These are phyloP conservation scores for Graphium colonna DNA, from an alignment of 2,888 invertebrate genomes.

Conservation along the genomic window DNA sequence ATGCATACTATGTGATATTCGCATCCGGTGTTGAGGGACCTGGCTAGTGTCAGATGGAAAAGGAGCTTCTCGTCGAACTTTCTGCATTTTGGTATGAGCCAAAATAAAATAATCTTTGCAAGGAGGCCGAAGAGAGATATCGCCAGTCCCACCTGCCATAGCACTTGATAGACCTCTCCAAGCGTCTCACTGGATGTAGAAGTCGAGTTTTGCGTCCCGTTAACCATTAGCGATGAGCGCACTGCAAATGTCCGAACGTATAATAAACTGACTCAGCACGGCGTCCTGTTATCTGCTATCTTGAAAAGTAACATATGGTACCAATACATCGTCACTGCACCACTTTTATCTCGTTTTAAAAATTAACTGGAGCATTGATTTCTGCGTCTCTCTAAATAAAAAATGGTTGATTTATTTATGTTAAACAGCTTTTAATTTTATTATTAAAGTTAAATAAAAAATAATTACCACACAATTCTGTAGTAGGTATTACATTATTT, in stretches of 20 bases:
- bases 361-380: too few species aligned
- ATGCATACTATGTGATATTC: conserved; percentile 39
- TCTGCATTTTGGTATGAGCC: conserved; percentile 40
- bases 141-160: conserved; percentile 46
- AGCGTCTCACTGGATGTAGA: not conserved
- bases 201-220: conserved; percentile 6
- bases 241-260: not conserved
- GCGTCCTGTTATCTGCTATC: too few species aligned
- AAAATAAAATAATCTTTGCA: conserved; percentile 40
- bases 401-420: too few species aligned
- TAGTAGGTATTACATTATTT: too few species aligned
- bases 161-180: conserved; percentile 23
- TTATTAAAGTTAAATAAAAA: too few species aligned
- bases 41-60: conserved; percentile 47
- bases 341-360: too few species aligned
- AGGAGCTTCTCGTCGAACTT: conserved; percentile 54
- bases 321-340: too few species aligned
- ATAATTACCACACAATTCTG: too few species aligned
- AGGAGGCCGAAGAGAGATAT: conserved; percentile 41
- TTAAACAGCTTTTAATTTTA: too few species aligned
- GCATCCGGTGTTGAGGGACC: conserved; percentile 41
- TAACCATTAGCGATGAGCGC: not conserved
- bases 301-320: too few species aligned
- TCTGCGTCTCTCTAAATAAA: too few species aligned
- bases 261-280: not conserved